These are phyloP conservation scores for Alligator sinensis DNA, from an alignment of 2,113 vertebrate genomes.

Conservation along the genomic window DNA sequence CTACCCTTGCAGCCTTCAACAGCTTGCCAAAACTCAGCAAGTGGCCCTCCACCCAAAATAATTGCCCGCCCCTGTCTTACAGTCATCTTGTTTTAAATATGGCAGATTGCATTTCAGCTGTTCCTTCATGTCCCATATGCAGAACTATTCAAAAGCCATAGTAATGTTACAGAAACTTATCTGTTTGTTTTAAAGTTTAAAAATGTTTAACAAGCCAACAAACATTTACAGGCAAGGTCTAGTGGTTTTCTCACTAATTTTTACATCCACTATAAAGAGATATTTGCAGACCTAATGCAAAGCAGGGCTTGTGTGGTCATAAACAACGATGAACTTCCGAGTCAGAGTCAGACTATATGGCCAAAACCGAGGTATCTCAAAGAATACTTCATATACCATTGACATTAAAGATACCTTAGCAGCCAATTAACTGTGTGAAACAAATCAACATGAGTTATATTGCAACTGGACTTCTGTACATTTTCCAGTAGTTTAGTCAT, in stretches of 20 bases:
- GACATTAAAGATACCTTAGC: constrained; percentile 32
- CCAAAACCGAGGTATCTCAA: constrained; percentile 42
- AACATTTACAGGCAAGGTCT: not conserved
- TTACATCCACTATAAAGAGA: rapidly evolving
- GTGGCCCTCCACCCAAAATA: too few species aligned
- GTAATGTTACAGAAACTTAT: not conserved
- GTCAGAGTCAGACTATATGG: not conserved
- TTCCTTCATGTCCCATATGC: not conserved
- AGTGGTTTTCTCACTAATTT: not conserved
- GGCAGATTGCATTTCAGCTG: not conserved
- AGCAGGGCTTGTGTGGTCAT: not conserved
- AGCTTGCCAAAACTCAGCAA: too few species aligned
- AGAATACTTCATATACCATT: constrained; percentile 27
- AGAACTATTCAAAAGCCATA: not conserved
- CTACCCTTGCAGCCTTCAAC: too few species aligned
- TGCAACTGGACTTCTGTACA: constrained; percentile 22
- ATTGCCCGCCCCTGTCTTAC: too few species aligned
- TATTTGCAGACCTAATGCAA: not conserved
- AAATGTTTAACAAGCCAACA: not conserved
- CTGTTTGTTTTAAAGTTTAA: not conserved
- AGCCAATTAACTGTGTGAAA: constrained; percentile 29
- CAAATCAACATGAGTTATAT: not conserved
- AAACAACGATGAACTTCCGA: not conserved
- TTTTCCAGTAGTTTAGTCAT: constrained; percentile 45
- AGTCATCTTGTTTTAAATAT: not conserved